Evolutionary conservation across 2,113 vertebrate species (phyloP).

Genomic region (Vimba vimba): DNA sequence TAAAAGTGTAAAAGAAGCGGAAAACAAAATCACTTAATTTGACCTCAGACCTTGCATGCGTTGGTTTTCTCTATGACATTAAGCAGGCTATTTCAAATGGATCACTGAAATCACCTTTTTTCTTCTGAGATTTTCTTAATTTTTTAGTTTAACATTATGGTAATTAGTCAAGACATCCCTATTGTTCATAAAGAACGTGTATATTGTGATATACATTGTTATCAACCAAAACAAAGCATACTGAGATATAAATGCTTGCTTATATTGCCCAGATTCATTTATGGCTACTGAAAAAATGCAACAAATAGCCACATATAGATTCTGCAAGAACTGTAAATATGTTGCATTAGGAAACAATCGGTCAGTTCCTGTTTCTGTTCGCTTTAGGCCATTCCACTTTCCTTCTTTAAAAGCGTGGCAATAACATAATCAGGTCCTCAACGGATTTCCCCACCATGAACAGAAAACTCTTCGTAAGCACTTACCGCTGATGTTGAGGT

Average conservation of each 20-base stretch:
- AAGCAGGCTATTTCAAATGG: too few species aligned
- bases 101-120: too few species aligned
- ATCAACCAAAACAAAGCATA: not conserved
- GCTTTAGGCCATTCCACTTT: not conserved
- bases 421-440: not conserved
- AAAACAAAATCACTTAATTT: too few species aligned
- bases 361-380: not conserved
- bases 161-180: too few species aligned
- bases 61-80: too few species aligned
- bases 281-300: not conserved
- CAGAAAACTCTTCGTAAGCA: not conserved
- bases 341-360: not conserved
- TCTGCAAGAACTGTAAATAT: not conserved
- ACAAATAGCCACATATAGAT: not conserved
- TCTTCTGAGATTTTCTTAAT: too few species aligned
- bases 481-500: conserved; percentile 96
- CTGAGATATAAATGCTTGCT: not conserved
- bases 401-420: not conserved
- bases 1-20: too few species aligned
- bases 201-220: not conserved
- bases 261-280: not conserved
- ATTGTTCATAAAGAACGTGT: not conserved
- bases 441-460: not conserved
- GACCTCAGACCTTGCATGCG: too few species aligned
- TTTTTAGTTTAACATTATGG: too few species aligned